Base-by-base conservation (phyloP, 2,113 vertebrate species). In the Pedionomus torquatus region DNA sequence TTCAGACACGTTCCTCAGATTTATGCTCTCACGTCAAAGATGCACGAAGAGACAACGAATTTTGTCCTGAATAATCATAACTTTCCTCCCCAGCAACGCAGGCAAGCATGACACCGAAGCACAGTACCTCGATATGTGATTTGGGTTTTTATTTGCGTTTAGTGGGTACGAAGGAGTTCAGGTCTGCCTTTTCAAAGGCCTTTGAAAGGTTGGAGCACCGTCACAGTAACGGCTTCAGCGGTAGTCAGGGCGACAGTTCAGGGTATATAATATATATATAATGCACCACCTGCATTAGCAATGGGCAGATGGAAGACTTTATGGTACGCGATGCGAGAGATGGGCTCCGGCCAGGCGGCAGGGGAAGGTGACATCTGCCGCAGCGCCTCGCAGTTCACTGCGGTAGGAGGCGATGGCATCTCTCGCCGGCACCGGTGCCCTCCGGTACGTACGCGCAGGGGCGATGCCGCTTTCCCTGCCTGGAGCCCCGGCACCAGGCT, bases 281-380 rank as follows among this genome's bases (percentile, higher is more conserved):
- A n/a, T n/a, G n/a, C n/a, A n/a, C n/a, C n/a, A n/a, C n/a, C n/a
- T n/a, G 60, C 78, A 4, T 14, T 0, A 33, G 55, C 39, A 23
- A 3, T 11, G 33, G 0, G 46, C 66, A 18, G 55, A 9, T 0
- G 46, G 20, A 5, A 44, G 4, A 7, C n/a, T 35, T 3, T 28
- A 1, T 3, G 37, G 57, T 4, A 6, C 1, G 2, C 4, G 35
- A 28, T 0, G 51, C 25, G 35, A 14, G 0, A 55, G 80, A 17
- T 0, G 44, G 15, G 70, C 69, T 2, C 54, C 35, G 49, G 39
- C 75, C 5, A 1, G 61, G 77, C 44, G 23, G 31, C 0, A 7
- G 17, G 15, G 35, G 31, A n/a, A 43, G 89, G 5, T 33, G 89
- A 10, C 82, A 39, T 9, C 17, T 63, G 75, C 93, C 21, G 72